Conservation (phyloP, 2,797 vertebrate genomes). For the Lepidocolaptes lacrymiger region DNA sequence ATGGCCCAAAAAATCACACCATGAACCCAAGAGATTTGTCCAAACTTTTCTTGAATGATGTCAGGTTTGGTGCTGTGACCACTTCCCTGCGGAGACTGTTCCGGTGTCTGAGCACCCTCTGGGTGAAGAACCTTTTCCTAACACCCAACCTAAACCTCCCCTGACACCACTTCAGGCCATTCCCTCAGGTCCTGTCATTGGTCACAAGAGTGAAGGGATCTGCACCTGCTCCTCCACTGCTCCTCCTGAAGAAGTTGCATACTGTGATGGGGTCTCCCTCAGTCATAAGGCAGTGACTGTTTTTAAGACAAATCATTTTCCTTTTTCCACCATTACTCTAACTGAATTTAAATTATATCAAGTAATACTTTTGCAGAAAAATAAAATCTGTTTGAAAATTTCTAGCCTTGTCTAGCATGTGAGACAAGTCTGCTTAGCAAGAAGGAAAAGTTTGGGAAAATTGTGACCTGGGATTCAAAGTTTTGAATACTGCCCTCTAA, state of each 20-base stretch:
- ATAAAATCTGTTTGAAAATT: neutral
- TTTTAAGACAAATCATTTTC: neutral
- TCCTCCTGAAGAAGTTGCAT: neutral
- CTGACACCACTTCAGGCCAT: neutral
- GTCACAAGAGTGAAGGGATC: neutral
- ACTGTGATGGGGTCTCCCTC: neutral
- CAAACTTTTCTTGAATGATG: neutral
- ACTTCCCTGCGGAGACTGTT: neutral
- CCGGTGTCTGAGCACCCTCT: neutral
- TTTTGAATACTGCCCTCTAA: neutral
- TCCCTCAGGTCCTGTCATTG: neutral
- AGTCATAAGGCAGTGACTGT: neutral
- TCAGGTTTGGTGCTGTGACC: neutral
- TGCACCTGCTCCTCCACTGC: neutral
- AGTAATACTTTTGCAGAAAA: neutral
- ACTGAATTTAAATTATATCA: rapidly evolving
- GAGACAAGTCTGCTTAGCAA: neutral
- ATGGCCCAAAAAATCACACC: neutral
- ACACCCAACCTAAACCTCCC: neutral
- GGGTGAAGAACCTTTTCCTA: neutral
- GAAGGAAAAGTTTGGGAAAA: neutral
- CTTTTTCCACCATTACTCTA: neutral
- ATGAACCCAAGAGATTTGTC: neutral
- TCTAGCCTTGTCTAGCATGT: neutral
- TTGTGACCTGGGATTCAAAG: neutral